phyloP scores from a whole-genome alignment of 2,888 invertebrate genomes.

The Synergus gifuensis region DNA sequence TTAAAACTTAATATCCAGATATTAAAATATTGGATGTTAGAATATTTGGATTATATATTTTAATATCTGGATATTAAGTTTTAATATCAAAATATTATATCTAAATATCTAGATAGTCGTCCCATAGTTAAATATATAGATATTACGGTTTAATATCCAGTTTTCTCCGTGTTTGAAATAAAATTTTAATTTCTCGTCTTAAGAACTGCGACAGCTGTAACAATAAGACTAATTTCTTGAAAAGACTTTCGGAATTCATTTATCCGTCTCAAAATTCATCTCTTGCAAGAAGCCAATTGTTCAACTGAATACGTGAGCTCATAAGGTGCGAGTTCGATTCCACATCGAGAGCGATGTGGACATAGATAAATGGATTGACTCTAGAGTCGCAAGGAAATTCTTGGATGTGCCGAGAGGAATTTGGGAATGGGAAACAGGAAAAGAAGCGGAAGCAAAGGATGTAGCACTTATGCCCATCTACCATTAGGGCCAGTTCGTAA shows the following conservation, averaged over 20 bases:
- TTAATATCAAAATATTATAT: too few relatives aligned
- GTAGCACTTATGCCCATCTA: constrained; percentile 21
- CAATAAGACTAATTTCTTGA: not conserved
- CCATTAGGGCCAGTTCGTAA: constrained; percentile 27
- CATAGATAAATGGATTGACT: constrained; percentile 39
- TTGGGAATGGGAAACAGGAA: not conserved
- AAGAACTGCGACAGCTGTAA: too few relatives aligned
- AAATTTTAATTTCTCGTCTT: too few relatives aligned
- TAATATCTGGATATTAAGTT: too few relatives aligned
- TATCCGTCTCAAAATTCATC: not conserved
- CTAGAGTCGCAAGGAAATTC: constrained; percentile 10
- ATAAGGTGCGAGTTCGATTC: constrained; percentile 25
- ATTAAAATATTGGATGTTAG: too few relatives aligned
- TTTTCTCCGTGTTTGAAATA: too few relatives aligned
- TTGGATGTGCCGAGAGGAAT: not conserved
- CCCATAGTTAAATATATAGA: too few relatives aligned
- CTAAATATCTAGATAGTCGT: too few relatives aligned
- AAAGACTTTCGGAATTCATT: not conserved
- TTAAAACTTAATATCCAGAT: too few relatives aligned
- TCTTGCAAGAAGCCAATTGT: constrained; percentile 3
- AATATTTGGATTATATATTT: too few relatives aligned
- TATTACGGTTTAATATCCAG: too few relatives aligned
- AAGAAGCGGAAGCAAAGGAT: not conserved
- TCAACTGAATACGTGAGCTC: constrained; percentile 21
- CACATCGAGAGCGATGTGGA: constrained; percentile 10